Base-by-base conservation (phyloP, 2,888 invertebrate genomes). In the Lasioglossum calceatum region DNA sequence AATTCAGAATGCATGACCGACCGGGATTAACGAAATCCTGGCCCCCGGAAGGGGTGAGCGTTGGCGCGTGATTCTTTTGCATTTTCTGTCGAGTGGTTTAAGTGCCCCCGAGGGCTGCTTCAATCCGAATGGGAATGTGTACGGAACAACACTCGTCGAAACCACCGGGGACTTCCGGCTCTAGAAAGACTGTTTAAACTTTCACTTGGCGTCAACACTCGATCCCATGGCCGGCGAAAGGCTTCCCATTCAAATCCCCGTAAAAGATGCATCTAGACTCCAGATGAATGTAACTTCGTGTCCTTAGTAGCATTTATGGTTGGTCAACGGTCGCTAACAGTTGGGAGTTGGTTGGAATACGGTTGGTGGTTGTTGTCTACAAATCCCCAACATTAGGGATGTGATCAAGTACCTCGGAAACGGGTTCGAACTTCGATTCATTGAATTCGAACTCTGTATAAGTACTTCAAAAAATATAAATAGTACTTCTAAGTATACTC, bases 1-100 rank as follows among this genome's bases (percentile, higher is more conserved):
- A 87, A 90, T 90, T 88, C 78, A 54, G 78, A 81, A 91, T 87
- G 92, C 92, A 87, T 88, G 89, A 86, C 74, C 73, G 87, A 71
- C 81, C 87, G 88, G 67, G 90, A 93, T 93, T 93, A 93, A 91
- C 90, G 89, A 90, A 93, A 93, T 90, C 89, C 85, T 82, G 81
- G 67, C 16, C 71, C 78, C 23, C 10, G 12, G 72, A 79, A 84
- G 74, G 92, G 92, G 91, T 92, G 91, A 88, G 90, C 92, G 91
- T 88, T 90, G 90, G 89, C 87, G 91, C 92, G 91, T 90, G 91
- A 90, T 90, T 92, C 92, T 91, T 90, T 89, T 84, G 91, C 90
- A 88, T 90, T 90, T 88, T 89, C 85, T 79, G 84, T 86, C 87
- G 87, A 81, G 88, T 83, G 89, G 84, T 87, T 91, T 88, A 83